Percentiles rank a stretch among this genome's conserved stretches.
Conservation (phyloP, 2,797 vertebrate species). For the Ceyx erithaca region DNA sequence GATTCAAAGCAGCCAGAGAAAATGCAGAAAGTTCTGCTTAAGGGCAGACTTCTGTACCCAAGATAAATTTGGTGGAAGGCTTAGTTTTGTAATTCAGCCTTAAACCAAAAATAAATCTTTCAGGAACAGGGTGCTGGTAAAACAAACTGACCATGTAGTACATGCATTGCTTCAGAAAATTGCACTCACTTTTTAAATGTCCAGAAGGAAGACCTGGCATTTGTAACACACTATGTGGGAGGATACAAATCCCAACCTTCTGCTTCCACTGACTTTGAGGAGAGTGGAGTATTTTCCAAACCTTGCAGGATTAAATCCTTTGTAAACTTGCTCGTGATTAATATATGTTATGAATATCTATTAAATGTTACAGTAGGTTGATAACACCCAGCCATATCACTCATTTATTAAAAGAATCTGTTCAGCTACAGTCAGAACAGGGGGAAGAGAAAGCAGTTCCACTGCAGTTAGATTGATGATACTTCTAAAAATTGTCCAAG, state of each 20-base stretch:
- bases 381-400: constrained; percentile 62
- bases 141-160: background rate
- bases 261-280: constrained; percentile 8
- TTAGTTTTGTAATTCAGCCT: constrained; percentile 14
- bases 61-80: background rate
- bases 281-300: background rate
- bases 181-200: background rate
- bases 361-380: constrained; percentile 70
- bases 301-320: constrained; percentile 9
- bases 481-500: constrained; percentile 68
- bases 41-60: constrained; percentile 11
- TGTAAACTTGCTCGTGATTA: constrained; percentile 61
- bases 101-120: constrained; percentile 7
- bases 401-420: constrained; percentile 72
- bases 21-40: constrained; percentile 7
- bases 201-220: background rate
- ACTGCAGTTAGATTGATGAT: constrained; percentile 60
- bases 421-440: constrained; percentile 49
- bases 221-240: background rate
- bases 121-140: background rate
- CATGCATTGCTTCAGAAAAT: background rate
- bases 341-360: constrained; percentile 69
- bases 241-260: constrained; percentile 9
- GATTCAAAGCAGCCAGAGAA: background rate
- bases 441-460: constrained; percentile 20